phyloP scores from a whole-genome alignment of 2,888 invertebrate genomes.

The Metallyticus violacea region DNA sequence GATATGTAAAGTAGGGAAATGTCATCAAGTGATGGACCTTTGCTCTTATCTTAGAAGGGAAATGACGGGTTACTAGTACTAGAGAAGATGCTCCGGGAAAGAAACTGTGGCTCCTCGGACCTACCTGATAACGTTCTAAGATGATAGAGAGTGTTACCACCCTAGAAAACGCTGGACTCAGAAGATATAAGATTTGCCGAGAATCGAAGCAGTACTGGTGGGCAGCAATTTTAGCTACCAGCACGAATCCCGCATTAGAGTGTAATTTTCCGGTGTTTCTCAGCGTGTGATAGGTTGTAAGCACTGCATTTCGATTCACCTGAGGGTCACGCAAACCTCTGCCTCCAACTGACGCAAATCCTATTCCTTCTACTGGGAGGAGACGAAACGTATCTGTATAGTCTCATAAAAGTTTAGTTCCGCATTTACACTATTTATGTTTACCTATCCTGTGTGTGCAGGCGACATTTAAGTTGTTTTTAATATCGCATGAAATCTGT shows the following conservation, averaged over 20 bases:
- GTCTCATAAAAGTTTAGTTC: too few relatives aligned
- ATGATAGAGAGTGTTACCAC: not conserved
- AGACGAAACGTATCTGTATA: not conserved
- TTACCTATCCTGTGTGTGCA: not conserved
- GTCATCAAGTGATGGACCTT: too few relatives aligned
- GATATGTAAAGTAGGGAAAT: too few relatives aligned
- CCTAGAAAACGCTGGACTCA: not conserved
- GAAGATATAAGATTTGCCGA: too few relatives aligned
- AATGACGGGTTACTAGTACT: too few relatives aligned
- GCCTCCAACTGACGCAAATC: not conserved
- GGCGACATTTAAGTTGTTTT: too few relatives aligned
- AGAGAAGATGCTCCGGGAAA: too few relatives aligned
- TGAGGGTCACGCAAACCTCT: not conserved
- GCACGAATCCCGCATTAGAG: not conserved
- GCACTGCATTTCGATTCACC: not conserved
- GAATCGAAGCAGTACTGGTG: not conserved
- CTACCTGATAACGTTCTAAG: too few relatives aligned
- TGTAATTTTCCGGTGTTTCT: slow-evolving; percentile 13
- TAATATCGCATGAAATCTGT: too few relatives aligned
- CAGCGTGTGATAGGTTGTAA: slow-evolving; percentile 1
- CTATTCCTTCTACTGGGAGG: not conserved
- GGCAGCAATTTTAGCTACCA: not conserved
- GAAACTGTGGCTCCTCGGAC: too few relatives aligned
- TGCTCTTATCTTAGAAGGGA: too few relatives aligned
- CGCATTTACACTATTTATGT: too few relatives aligned